Evolutionary conservation across 1,140 invertebrate species (phyloP).

Genomic region (Rhopalosiphum maidis): DNA sequence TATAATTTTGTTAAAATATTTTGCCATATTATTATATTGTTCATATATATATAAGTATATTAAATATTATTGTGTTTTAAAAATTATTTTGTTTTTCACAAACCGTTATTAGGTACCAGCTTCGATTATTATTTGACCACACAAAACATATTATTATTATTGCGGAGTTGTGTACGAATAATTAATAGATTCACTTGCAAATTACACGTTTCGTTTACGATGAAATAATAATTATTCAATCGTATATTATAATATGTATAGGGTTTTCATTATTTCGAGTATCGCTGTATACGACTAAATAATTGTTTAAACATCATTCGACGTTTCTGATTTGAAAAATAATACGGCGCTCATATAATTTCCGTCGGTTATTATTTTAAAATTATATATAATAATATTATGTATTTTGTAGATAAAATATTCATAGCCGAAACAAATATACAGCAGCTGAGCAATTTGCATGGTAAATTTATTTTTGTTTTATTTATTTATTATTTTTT

Average conservation of each 20-base stretch:
- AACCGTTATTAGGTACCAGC: neutral
- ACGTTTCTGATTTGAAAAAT: neutral
- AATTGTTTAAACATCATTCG: neutral
- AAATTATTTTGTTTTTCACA: neutral
- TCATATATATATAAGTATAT: too few species aligned
- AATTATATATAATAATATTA: neutral
- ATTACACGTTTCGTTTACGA: neutral
- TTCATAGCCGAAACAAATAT: neutral
- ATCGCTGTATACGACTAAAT: neutral
- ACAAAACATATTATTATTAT: neutral
- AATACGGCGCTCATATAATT: neutral
- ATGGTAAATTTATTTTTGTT: neutral
- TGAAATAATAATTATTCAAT: slow-evolving; percentile 9
- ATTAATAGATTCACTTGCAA: neutral
- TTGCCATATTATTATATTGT: neutral
- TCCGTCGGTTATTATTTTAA: neutral
- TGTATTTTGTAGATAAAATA: neutral
- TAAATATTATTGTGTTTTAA: too few species aligned
- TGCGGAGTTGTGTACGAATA: neutral
- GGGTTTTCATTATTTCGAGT: neutral
- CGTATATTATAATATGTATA: neutral
- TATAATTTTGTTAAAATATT: neutral
- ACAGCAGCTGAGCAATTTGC: neutral
- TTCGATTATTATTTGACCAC: neutral
- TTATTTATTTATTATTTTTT: neutral